These are phyloP conservation scores for Ascaphus truei DNA, from an alignment of 2,113 vertebrate genomes.

Conservation along the genomic window DNA sequence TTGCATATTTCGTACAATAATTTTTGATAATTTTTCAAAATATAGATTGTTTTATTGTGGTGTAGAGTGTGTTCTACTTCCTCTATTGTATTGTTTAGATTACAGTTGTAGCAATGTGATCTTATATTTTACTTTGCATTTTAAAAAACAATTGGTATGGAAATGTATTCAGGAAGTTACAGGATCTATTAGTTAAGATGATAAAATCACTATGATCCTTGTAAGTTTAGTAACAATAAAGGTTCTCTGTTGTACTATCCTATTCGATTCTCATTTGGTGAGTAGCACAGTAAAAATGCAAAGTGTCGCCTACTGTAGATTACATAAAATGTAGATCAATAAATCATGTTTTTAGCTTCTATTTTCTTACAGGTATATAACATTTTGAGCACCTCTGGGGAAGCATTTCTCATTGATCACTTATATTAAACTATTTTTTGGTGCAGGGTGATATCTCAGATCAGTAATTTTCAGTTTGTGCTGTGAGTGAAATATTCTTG, in stretches of 20 bases:
- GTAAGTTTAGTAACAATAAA: background rate
- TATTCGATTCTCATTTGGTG: conserved; percentile 22
- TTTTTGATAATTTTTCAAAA: too few relatives aligned
- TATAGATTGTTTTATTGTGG: too few relatives aligned
- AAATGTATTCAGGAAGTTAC: too few relatives aligned
- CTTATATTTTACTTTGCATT: too few relatives aligned
- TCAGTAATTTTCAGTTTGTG: conserved; percentile 31
- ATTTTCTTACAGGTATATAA: conserved; percentile 29
- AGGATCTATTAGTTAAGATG: background rate
- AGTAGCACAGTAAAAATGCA: conserved; percentile 17
- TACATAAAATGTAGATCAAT: conserved; percentile 27
- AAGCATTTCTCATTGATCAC: conserved; percentile 29
- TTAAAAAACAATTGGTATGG: too few relatives aligned
- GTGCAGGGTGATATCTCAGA: conserved; percentile 19
- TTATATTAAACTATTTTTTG: conserved; percentile 21
- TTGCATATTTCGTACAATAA: too few relatives aligned
- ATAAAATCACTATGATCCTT: background rate
- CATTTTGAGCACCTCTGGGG: conserved; percentile 12
- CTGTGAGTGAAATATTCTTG: conserved; percentile 29
- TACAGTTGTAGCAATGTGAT: too few relatives aligned
- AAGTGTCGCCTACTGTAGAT: conserved; percentile 13
- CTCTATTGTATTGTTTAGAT: too few relatives aligned
- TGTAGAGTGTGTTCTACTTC: too few relatives aligned
- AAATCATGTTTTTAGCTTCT: conserved; percentile 17
- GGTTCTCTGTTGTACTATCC: background rate